Conservation (phyloP, 2,888 invertebrate species). For the Mythimna ferrago region DNA sequence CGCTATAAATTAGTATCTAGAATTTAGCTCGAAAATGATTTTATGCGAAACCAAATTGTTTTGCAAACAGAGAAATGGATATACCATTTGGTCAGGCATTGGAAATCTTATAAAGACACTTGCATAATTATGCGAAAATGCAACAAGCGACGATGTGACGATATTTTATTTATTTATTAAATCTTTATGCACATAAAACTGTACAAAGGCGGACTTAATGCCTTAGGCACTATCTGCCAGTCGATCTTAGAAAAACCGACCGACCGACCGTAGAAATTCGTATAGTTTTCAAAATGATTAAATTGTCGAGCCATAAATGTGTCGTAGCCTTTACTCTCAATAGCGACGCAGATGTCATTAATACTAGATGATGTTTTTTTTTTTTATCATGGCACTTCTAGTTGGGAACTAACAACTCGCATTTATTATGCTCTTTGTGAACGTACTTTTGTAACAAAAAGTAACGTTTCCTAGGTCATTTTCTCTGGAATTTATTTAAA, state of each 20-base stretch:
- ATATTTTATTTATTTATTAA: background rate
- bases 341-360: constrained; percentile 62
- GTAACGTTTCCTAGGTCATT: constrained; percentile 45
- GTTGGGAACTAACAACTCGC: constrained; percentile 50
- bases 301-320: constrained; percentile 11
- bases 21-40: constrained; percentile 11
- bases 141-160: background rate
- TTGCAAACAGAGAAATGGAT: background rate
- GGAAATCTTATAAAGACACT: background rate
- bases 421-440: constrained; percentile 56
- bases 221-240: too few relatives aligned
- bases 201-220: too few relatives aligned
- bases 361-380: constrained; percentile 64
- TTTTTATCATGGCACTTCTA: constrained; percentile 50
- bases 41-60: constrained; percentile 16
- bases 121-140: background rate
- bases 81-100: background rate
- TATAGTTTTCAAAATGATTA: background rate
- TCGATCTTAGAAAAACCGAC: too few relatives aligned
- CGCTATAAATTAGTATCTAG: constrained; percentile 23
- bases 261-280: background rate
- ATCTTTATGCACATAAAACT: too few relatives aligned
- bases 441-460: constrained; percentile 48
- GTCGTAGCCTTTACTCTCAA: constrained; percentile 26
- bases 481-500: constrained; percentile 46